These are phyloP conservation scores for Urocynchramus pylzowi DNA, from an alignment of 2,113 vertebrate species.

Conservation along the genomic window DNA sequence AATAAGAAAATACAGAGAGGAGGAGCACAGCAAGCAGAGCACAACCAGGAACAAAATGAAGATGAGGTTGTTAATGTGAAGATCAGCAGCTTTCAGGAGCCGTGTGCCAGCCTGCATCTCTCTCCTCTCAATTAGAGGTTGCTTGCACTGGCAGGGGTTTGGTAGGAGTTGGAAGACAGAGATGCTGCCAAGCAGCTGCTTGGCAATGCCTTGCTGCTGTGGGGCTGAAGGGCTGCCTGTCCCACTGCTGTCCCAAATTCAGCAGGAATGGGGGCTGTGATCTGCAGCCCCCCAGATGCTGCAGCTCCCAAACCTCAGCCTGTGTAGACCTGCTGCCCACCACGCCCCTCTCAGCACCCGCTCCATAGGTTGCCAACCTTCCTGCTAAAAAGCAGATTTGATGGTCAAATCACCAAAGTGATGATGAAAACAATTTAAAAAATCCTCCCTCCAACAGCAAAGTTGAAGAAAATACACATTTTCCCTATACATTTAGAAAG, in stretches of 20 bases:
- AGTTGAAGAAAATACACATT: background rate
- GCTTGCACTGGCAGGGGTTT: background rate
- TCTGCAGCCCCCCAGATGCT: background rate
- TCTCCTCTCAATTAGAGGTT: background rate
- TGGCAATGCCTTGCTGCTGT: background rate
- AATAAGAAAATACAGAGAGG: background rate
- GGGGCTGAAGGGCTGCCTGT: background rate
- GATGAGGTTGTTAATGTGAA: background rate
- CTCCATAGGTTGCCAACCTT: accelerated
- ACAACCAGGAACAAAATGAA: background rate
- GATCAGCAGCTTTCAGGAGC: background rate
- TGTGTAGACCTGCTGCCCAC: background rate
- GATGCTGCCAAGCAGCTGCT: background rate
- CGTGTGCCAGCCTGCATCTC: background rate
- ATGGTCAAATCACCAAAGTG: background rate
- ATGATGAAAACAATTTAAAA: background rate
- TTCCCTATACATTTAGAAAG: background rate
- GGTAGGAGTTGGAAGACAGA: background rate
- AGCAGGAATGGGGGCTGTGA: background rate
- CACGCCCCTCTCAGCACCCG: accelerated
- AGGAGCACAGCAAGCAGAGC: background rate
- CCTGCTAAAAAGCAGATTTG: background rate
- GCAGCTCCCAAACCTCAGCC: background rate
- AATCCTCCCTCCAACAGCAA: accelerated
- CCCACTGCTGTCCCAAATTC: background rate